Conservation (phyloP, 2,797 vertebrate genomes). For the Sebastes itinus region DNA sequence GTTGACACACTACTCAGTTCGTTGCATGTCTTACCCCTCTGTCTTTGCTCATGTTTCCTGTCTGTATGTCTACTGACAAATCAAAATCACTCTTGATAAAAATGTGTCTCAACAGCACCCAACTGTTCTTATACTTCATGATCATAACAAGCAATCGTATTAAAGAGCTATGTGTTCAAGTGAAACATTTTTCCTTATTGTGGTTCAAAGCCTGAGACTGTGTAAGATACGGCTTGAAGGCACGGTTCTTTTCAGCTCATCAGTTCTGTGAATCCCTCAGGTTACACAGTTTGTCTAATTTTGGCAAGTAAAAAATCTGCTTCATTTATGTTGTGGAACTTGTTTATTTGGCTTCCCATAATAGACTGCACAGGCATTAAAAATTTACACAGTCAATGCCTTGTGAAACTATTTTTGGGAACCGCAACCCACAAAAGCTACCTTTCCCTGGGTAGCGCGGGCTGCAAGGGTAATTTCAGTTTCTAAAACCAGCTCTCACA, state of each 20-base stretch:
- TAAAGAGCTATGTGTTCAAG: background rate
- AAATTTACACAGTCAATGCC: conserved; percentile 40
- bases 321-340: conserved; percentile 5
- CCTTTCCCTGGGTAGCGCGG: conserved; percentile 41
- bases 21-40: background rate
- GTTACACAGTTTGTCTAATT: conserved; percentile 1
- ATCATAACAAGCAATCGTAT: background rate
- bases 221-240: background rate
- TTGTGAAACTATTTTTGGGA: conserved; percentile 55
- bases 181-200: background rate
- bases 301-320: background rate
- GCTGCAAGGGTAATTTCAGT: conserved; percentile 53
- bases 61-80: too few relatives aligned
- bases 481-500: conserved; percentile 59
- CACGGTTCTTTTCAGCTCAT: background rate
- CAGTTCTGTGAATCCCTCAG: background rate
- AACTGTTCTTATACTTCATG: background rate
- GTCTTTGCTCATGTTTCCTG: too few relatives aligned
- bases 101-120: background rate
- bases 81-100: too few relatives aligned
- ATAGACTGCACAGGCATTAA: conserved; percentile 34
- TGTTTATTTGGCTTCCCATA: conserved; percentile 40
- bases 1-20: too few relatives aligned
- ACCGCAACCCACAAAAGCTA: conserved; percentile 42
- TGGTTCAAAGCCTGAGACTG: background rate